Evolutionary conservation across 92 coral and sea anemone species (phyloP), one percentile per base, ranked within the genome.

Genomic region (Epizoanthus scotinus): DNA sequence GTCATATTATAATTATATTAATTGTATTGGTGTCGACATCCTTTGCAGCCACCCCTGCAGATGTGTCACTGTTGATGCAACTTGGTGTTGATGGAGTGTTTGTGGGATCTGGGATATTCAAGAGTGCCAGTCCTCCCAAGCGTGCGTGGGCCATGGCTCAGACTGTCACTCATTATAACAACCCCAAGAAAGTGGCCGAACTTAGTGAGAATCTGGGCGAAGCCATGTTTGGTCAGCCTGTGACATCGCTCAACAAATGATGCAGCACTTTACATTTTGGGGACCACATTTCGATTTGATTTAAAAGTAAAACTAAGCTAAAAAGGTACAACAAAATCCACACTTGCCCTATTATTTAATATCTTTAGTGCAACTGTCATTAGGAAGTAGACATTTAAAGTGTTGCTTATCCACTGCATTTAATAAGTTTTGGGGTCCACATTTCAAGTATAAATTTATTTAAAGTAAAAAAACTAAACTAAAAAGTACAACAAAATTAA

Each of bases 81-180:
- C 90, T 95, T 42, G 98, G 98, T 38, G 96, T 95, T 36, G 99
- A 95, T 71, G 99, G 99, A 38, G 99, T 95, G 66, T 95, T 95
- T 81, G 99, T 95, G 36, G 99, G 99, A 9, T 95, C 99, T 12
- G 99, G 99, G 55, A 95, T 95, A 79, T 95, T 95, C 82, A 95
- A 90, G 83, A 95, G 99, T 58, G 89, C 86, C 57, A 87, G 92
- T 67, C 99, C 99, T 14, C 59, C 90, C 52, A 95, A 95, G 74
- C 91, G 99, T 13, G 99, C 99, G 0, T 80, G 86, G 83, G 99
- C 99, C 55, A 95, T 95, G 99, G 99, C 99, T 2, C 99, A 95
- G 65, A 92, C 98, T 22, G 99, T 95, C 47, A 95, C 99, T 28
- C 92, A 95, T 67, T 95, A 87, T 77, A 94, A 91, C 65, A 93